Evolutionary conservation across 2,113 vertebrate genomes (phyloP).

Genomic region (Pachyramphus minor): DNA sequence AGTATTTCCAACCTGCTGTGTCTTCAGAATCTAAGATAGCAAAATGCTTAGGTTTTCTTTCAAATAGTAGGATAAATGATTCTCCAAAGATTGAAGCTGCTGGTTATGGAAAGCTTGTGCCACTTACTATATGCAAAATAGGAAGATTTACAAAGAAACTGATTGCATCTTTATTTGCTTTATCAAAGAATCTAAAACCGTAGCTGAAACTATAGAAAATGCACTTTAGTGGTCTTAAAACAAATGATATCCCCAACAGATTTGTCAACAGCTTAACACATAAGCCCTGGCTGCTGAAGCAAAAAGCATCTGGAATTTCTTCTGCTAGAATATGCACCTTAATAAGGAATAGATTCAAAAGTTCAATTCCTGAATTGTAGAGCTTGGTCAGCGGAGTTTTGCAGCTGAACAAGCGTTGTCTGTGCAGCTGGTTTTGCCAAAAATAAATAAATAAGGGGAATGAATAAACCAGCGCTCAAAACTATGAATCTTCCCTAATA

Average conservation of each 20-base stretch:
- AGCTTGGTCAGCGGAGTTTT: slow-evolving; percentile 66
- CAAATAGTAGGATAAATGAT: slow-evolving; percentile 61
- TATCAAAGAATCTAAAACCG: slow-evolving; percentile 64
- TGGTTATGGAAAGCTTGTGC: slow-evolving; percentile 52
- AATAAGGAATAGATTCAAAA: slow-evolving; percentile 48
- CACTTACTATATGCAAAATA: slow-evolving; percentile 70
- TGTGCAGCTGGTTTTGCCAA: slow-evolving; percentile 17
- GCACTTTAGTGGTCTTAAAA: slow-evolving; percentile 58
- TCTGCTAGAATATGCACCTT: slow-evolving; percentile 49
- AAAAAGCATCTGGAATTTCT: slow-evolving; percentile 57
- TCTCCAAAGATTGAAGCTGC: slow-evolving; percentile 52
- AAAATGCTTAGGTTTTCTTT: slow-evolving; percentile 69
- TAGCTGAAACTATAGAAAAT: slow-evolving; percentile 64
- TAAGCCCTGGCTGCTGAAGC: slow-evolving; percentile 12
- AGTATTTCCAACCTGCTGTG: slow-evolving; percentile 70
- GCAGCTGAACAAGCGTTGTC: slow-evolving; percentile 43
- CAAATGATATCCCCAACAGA: slow-evolving; percentile 37
- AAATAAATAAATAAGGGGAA: slow-evolving; percentile 55
- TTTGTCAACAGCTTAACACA: background rate
- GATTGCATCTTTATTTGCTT: slow-evolving; percentile 76
- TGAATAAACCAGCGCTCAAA: slow-evolving; percentile 10
- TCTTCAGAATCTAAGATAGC: slow-evolving; percentile 65
- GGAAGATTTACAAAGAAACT: slow-evolving; percentile 71
- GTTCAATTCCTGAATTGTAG: slow-evolving; percentile 51
- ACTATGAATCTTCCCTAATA: slow-evolving; percentile 68